Evolutionary conservation across 2,113 vertebrate genomes (phyloP).

Genomic region (Himantopus leucocephalus): DNA sequence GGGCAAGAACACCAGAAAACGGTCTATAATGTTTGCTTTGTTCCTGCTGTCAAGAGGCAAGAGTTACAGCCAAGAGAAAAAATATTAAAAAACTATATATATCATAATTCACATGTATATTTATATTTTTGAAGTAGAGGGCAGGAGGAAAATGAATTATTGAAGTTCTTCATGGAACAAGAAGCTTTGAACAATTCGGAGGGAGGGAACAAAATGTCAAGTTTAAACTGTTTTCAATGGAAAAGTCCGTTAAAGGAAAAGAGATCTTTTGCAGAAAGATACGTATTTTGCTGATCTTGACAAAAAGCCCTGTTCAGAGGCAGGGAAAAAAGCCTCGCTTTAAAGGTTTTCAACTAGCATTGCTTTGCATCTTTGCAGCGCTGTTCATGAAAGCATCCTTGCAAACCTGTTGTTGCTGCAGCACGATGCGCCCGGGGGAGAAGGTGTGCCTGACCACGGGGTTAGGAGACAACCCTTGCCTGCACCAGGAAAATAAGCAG

Average conservation of each 20-base stretch:
- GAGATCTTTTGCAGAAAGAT: neutral
- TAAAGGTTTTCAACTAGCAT: neutral
- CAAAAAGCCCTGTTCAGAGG: neutral
- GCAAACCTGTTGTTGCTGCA: neutral
- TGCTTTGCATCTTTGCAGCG: neutral
- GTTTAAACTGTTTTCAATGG: neutral
- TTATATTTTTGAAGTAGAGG: neutral
- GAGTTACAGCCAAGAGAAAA: neutral
- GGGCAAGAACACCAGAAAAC: neutral
- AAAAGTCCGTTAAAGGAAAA: conserved; percentile 13
- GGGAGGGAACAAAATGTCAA: neutral
- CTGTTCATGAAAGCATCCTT: neutral
- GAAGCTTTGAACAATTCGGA: neutral
- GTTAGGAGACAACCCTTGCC: neutral
- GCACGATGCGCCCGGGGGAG: neutral
- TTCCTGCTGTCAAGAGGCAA: neutral
- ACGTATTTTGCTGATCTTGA: neutral
- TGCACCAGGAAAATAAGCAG: neutral
- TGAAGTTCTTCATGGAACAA: neutral
- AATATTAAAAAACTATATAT: neutral
- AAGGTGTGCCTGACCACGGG: neutral
- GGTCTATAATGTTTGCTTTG: neutral
- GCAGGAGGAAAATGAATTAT: neutral
- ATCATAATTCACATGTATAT: neutral
- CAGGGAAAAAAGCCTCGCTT: neutral